These are phyloP conservation scores for Cherax destructor DNA, from an alignment of 1,140 invertebrate genomes.

Conservation along the genomic window DNA sequence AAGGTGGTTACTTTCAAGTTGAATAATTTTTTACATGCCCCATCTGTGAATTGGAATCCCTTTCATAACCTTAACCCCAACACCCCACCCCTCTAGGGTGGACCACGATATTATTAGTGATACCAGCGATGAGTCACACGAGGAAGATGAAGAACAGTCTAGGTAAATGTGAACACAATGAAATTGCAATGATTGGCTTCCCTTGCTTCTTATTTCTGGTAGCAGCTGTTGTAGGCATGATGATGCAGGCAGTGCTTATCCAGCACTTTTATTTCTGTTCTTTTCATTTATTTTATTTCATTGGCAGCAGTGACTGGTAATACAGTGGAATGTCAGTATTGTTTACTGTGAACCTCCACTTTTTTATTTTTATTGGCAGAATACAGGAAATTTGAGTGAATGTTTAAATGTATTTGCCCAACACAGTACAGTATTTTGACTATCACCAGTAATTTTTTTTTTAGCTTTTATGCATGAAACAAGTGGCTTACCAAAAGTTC, in stretches of 20 bases:
- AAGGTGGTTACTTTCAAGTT: not conserved
- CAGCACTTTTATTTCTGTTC: conserved; percentile 1
- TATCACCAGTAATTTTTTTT: not conserved
- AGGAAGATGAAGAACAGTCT: conserved; percentile 36
- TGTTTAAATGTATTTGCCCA: not conserved
- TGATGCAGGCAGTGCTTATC: conserved; percentile 4
- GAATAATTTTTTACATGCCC: not conserved
- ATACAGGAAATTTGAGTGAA: not conserved
- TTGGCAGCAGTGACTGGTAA: not conserved
- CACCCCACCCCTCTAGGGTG: conserved; percentile 42
- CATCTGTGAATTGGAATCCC: not conserved
- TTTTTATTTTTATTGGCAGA: not conserved
- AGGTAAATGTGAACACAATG: conserved; percentile 41
- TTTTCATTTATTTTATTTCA: not conserved
- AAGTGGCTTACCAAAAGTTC: conserved; percentile 29
- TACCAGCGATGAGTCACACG: conserved; percentile 58
- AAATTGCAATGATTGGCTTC: conserved; percentile 34
- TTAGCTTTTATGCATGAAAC: conserved; percentile 45
- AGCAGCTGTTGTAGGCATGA: conserved; percentile 21
- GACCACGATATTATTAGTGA: conserved; percentile 56
- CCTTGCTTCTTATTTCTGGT: conserved; percentile 15
- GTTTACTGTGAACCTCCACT: not conserved
- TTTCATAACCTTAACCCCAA: conserved; percentile 22
- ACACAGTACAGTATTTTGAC: not conserved
- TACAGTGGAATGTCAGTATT: conserved; percentile 4